Percentiles rank a stretch among this genome's conserved stretches.
Conservation (phyloP, 2,888 invertebrate genomes). For the Eristalis tenax region DNA sequence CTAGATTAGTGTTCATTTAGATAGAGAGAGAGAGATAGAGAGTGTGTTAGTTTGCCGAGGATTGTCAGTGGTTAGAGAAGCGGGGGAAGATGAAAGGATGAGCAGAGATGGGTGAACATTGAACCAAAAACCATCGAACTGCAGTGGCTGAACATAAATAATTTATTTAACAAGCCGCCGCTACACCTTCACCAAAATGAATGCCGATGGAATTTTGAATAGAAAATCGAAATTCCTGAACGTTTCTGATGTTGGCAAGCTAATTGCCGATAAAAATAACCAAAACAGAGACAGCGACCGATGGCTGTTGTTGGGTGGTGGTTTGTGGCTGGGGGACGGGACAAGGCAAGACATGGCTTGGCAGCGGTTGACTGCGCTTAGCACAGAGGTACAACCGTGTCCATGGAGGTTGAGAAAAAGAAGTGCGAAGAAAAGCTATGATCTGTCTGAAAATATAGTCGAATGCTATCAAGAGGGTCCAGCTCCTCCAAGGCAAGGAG, state of each 20-base stretch:
- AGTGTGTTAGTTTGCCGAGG: constrained; percentile 34
- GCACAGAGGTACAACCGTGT: background rate
- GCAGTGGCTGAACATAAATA: constrained; percentile 1
- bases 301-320: background rate
- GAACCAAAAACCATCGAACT: background rate
- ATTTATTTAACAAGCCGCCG: background rate
- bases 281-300: background rate
- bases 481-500: too few relatives aligned
- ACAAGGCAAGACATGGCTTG: background rate
- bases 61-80: constrained; percentile 6
- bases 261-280: constrained; percentile 17
- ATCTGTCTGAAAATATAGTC: too few relatives aligned
- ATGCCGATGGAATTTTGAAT: constrained; percentile 31
- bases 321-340: background rate
- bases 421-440: too few relatives aligned
- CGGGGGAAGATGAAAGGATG: background rate
- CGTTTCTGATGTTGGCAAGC: constrained; percentile 16
- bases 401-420: background rate
- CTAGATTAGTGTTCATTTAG: constrained; percentile 58
- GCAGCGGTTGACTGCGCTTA: background rate
- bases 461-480: too few relatives aligned
- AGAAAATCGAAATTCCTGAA: constrained; percentile 32
- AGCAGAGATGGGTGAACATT: background rate
- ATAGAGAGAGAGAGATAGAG: constrained; percentile 19
- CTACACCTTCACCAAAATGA: background rate